Evolutionary conservation across 1,140 invertebrate species (phyloP).

Genomic region (Drosophila nigrodunni): DNA sequence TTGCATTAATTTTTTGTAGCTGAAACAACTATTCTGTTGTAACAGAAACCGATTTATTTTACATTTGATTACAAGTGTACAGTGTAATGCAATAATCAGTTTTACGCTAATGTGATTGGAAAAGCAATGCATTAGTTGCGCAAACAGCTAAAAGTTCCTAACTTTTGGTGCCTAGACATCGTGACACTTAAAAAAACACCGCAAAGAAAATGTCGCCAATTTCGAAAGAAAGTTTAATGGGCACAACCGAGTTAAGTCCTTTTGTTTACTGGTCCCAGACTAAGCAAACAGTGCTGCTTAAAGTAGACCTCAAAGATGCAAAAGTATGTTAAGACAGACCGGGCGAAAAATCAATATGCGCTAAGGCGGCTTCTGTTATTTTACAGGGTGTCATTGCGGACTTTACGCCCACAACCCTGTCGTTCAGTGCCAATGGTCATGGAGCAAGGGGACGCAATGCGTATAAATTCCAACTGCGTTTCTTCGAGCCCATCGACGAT

Average conservation of each 20-base stretch:
- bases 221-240: slow-evolving; percentile 31
- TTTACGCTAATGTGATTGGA: not conserved
- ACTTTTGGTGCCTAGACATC: not conserved
- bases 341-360: slow-evolving; percentile 68
- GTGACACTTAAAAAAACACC: not conserved
- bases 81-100: not conserved
- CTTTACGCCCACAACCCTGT: slow-evolving; percentile 87
- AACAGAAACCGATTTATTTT: no score
- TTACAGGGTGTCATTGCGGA: slow-evolving; percentile 73
- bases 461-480: slow-evolving; percentile 90
- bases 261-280: slow-evolving; percentile 98
- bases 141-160: not conserved
- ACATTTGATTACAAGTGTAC: no score
- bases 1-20: not conserved
- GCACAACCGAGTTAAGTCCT: slow-evolving; percentile 87
- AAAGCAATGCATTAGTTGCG: not conserved
- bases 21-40: no score
- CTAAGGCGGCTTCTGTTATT: slow-evolving; percentile 15
- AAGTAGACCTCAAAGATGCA: slow-evolving; percentile 93
- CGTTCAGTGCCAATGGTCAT: slow-evolving; percentile 88
- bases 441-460: slow-evolving; percentile 89
- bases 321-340: slow-evolving; percentile 44
- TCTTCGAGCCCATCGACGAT: slow-evolving; percentile 89
- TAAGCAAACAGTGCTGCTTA: slow-evolving; percentile 89
- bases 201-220: slow-evolving; percentile 17